Percentiles rank a stretch among this genome's conserved stretches.
Conservation (phyloP, 2,797 vertebrate genomes). For the Schizopygopsis malacanthus region DNA sequence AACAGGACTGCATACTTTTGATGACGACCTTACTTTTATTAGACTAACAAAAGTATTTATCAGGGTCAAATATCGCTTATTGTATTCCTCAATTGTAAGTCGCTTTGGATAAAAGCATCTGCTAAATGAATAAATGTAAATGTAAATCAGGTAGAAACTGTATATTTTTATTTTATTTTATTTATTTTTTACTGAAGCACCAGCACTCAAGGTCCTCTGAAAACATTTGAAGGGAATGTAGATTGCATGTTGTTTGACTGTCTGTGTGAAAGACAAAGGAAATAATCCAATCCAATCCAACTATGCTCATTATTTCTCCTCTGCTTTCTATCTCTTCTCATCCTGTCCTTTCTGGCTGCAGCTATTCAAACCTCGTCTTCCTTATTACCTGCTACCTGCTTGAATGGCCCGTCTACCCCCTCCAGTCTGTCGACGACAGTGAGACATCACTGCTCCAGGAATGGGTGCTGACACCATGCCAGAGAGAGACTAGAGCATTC, state of each 20-base stretch:
- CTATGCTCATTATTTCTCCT: conserved; percentile 53
- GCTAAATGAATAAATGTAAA: too few species aligned
- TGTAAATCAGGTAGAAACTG: not conserved
- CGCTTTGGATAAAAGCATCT: too few species aligned
- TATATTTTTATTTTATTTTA: not conserved
- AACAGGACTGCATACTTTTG: not conserved
- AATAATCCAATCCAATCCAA: conserved; percentile 39
- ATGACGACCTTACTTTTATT: not conserved
- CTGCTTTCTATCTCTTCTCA: conserved; percentile 42
- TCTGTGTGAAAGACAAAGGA: conserved; percentile 44
- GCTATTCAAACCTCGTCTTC: conserved; percentile 52
- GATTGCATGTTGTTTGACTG: conserved; percentile 33
- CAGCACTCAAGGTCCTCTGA: conserved; percentile 16
- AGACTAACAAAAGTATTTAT: not conserved
- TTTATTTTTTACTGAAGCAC: not conserved
- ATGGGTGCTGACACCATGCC: conserved; percentile 58
- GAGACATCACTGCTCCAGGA: conserved; percentile 57
- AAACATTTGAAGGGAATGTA: conserved; percentile 4
- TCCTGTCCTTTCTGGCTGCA: conserved; percentile 39
- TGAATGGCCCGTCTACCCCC: conserved; percentile 35
- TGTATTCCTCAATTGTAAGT: too few species aligned
- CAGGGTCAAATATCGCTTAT: not conserved
- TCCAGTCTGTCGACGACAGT: conserved; percentile 54
- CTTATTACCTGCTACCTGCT: conserved; percentile 57
- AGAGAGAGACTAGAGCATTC: conserved; percentile 48